A percentile compares a stretch with the other conserved stretches of the same genome.
Conservation (phyloP, 2,888 invertebrate genomes). For the Allolobophora icterica region DNA sequence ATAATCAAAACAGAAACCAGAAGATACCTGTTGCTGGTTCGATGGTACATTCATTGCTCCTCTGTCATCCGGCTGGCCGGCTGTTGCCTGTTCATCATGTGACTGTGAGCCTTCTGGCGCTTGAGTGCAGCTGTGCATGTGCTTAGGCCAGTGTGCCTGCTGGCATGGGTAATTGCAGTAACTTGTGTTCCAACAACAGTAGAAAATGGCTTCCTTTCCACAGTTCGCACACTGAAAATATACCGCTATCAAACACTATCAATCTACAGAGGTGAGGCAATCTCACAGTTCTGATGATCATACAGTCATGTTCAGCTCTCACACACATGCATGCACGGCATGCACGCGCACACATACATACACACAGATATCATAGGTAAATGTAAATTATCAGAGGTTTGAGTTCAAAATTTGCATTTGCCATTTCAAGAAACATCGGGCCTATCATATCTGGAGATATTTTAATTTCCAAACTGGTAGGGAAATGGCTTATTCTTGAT, state of each 20-base stretch:
- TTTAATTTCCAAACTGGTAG: not conserved
- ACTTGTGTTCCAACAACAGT: slow-evolving; percentile 95
- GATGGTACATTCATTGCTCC: not conserved
- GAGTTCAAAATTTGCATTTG: not conserved
- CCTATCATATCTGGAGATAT: not conserved
- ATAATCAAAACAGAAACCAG: not conserved
- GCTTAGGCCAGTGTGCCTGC: slow-evolving; percentile 79
- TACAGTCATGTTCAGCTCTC: not conserved
- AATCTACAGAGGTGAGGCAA: not conserved
- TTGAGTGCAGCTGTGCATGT: slow-evolving; percentile 58
- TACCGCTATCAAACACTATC: not conserved
- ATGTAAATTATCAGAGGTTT: not conserved
- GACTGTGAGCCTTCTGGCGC: slow-evolving; percentile 2
- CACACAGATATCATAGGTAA: no score
- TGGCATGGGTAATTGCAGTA: slow-evolving; percentile 88
- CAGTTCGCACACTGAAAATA: slow-evolving; percentile 77
- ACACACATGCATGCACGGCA: not conserved
- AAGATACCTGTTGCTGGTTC: not conserved
- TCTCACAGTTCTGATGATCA: not conserved
- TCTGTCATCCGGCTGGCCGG: not conserved
- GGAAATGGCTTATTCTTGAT: not conserved
- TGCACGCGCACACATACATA: no score
- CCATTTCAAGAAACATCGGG: not conserved
- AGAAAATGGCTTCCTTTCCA: slow-evolving; percentile 84
- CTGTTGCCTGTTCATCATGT: not conserved